phyloP scores from a whole-genome alignment of 2,113 vertebrate species.

The Pomatorhinus ruficollis region DNA sequence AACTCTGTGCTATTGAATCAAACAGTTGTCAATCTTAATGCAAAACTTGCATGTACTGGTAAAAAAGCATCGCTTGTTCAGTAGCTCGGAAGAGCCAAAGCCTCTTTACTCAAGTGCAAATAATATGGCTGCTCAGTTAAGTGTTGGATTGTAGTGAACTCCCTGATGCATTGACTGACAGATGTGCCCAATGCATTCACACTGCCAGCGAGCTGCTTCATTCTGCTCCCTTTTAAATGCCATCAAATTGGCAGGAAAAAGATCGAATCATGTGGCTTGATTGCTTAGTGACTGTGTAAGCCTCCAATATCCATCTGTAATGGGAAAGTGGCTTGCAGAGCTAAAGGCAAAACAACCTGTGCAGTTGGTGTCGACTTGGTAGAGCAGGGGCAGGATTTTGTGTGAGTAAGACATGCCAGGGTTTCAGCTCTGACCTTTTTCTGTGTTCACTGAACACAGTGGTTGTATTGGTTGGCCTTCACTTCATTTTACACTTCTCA shows the following conservation, averaged over 20 bases:
- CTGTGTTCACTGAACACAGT: not conserved
- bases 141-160: conserved; percentile 11
- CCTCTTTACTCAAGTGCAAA: conserved; percentile 39
- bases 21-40: not conserved
- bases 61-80: not conserved
- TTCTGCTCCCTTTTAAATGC: conserved; percentile 18
- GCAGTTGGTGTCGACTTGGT: not conserved
- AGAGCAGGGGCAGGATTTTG: not conserved
- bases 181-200: not conserved
- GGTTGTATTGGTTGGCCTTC: not conserved
- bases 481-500: not conserved
- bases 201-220: not conserved
- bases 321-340: not conserved
- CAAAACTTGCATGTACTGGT: not conserved
- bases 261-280: not conserved
- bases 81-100: not conserved
- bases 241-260: not conserved
- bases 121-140: conserved; percentile 50
- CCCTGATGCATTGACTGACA: conserved; percentile 32
- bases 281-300: not conserved
- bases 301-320: not conserved
- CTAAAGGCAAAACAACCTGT: not conserved
- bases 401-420: fast-evolving
- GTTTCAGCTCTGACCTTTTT: not conserved
- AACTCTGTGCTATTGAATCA: not conserved